Conservation (phyloP, 2,888 invertebrate genomes). For the Priocnemis perturbator region DNA sequence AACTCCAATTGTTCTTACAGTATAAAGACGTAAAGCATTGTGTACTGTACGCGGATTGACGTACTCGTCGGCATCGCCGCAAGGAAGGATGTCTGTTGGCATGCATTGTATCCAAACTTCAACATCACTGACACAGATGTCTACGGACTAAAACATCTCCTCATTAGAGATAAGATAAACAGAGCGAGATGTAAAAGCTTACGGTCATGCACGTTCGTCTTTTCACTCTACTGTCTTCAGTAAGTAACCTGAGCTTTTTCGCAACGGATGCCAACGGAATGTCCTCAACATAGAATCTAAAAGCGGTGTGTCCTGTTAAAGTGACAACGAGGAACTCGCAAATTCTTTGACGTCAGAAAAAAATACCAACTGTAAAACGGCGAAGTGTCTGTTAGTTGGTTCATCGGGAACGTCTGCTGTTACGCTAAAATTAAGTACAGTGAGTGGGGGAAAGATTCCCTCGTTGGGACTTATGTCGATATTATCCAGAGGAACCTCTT, state of each 20-base stretch:
- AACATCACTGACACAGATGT: conserved; percentile 50
- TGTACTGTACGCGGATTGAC: too few species aligned
- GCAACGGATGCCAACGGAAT: conserved; percentile 68
- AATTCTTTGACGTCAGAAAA: too few species aligned
- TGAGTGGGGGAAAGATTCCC: conserved; percentile 62
- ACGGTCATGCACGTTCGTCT: conserved; percentile 53
- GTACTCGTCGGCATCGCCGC: too few species aligned
- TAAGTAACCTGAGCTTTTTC: conserved; percentile 45
- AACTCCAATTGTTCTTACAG: too few species aligned
- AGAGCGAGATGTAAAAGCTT: conserved; percentile 21
- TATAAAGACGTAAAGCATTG: too few species aligned
- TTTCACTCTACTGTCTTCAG: conserved; percentile 40
- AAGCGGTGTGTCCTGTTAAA: too few species aligned
- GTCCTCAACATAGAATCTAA: conserved; percentile 70
- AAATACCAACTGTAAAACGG: too few species aligned
- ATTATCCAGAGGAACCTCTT: conserved; percentile 55
- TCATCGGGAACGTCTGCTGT: conserved; percentile 33
- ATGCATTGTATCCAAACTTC: conserved; percentile 46
- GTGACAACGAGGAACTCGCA: too few species aligned
- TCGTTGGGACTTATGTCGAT: conserved; percentile 57
- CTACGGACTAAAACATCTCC: conserved; percentile 49
- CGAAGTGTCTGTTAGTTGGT: too few species aligned
- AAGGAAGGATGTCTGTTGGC: neutral
- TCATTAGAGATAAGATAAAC: neutral
- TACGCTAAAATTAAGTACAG: conserved; percentile 64